Evolutionary conservation across 2,888 invertebrate species (phyloP).

Genomic region (Standfussiana lucernea): DNA sequence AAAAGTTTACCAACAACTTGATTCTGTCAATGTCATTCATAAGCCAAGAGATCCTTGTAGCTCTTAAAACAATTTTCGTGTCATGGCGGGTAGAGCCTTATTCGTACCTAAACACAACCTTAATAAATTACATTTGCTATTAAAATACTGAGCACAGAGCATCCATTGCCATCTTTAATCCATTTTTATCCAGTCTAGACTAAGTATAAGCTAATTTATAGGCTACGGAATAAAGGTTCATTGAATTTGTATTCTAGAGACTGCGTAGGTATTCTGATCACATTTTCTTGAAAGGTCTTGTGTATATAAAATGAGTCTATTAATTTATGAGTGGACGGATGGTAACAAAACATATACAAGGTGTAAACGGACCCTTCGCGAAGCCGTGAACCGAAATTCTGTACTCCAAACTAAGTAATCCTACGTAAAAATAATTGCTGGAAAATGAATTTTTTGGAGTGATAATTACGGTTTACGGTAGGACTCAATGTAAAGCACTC

Average conservation of each 20-base stretch:
- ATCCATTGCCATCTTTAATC: background rate
- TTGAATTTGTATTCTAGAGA: conserved; percentile 21
- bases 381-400: no score
- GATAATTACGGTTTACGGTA: no score
- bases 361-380: no score
- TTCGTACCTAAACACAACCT: background rate
- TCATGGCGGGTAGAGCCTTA: background rate
- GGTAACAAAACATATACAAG: background rate
- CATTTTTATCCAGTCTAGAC: conserved; percentile 25
- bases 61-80: background rate
- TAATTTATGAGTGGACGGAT: background rate
- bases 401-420: no score
- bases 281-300: conserved; percentile 2
- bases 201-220: conserved; percentile 14
- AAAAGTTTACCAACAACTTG: no score
- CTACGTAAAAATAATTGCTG: no score
- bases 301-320: background rate
- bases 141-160: conserved; percentile 8
- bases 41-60: background rate
- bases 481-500: no score
- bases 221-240: background rate
- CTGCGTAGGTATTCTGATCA: background rate
- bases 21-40: background rate
- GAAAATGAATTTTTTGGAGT: no score
- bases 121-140: conserved; percentile 7